These are phyloP conservation scores for Dipodomys ordii DNA, from an alignment of 2,113 vertebrate genomes.

Conservation along the genomic window DNA sequence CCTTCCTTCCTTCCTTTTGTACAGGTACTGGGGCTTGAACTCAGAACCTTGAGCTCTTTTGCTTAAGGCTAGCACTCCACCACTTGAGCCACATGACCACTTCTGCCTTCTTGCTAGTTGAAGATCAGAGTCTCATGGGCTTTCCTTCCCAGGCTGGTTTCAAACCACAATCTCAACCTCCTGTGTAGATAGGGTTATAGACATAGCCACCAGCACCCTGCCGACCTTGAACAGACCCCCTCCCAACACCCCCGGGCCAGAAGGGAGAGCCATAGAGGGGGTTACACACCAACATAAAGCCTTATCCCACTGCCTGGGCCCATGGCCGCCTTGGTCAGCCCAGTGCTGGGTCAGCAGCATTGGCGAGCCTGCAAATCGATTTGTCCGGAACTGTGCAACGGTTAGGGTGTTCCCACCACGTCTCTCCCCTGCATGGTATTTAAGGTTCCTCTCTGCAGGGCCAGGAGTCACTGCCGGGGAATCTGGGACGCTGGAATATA, in stretches of 20 bases:
- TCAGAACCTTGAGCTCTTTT: too few relatives aligned
- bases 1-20: too few relatives aligned
- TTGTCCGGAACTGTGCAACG: slow-evolving; percentile 83
- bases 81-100: too few relatives aligned
- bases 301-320: not conserved
- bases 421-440: slow-evolving; percentile 84
- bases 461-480: slow-evolving; percentile 87
- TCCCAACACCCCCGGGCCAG: not conserved
- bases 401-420: slow-evolving; percentile 81
- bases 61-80: too few relatives aligned
- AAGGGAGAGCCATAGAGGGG: not conserved
- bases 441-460: slow-evolving; percentile 83
- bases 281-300: not conserved
- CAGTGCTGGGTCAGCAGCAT: not conserved
- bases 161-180: too few relatives aligned
- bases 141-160: too few relatives aligned
- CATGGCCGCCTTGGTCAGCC: slow-evolving; percentile 32
- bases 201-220: not conserved
- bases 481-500: slow-evolving; percentile 92
- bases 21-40: too few relatives aligned
- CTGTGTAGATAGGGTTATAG: too few relatives aligned
- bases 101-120: too few relatives aligned
- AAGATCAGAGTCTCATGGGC: too few relatives aligned
- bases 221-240: not conserved
- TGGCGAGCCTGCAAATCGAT: slow-evolving; percentile 77